These are phyloP conservation scores for Carassius auratus DNA, from an alignment of 2,113 vertebrate genomes.

Conservation along the genomic window DNA sequence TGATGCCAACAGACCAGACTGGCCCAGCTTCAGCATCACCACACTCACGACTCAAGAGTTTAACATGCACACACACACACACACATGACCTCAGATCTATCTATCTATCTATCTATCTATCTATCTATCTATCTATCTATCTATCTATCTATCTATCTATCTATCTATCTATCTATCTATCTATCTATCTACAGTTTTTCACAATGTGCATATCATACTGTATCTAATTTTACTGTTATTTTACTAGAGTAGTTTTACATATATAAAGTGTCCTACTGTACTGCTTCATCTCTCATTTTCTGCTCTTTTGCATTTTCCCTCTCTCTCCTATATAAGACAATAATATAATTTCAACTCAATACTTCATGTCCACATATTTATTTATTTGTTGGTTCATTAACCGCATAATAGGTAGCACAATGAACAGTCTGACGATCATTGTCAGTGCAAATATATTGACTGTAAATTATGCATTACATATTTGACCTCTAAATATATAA, in stretches of 20 bases:
- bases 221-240: background rate
- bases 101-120: no score
- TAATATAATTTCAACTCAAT: background rate
- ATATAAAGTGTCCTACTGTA: background rate
- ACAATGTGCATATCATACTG: no score
- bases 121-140: no score
- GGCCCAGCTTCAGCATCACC: background rate
- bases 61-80: background rate
- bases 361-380: background rate
- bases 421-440: background rate
- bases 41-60: background rate
- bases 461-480: background rate
- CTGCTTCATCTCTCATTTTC: background rate
- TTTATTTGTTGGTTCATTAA: background rate
- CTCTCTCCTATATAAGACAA: background rate
- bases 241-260: background rate
- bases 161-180: no score
- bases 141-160: no score
- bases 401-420: background rate
- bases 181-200: no score
- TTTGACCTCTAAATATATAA: slow-evolving; percentile 7
- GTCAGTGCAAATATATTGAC: background rate
- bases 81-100: background rate
- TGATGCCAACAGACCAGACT: background rate
- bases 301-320: background rate